These are phyloP conservation scores for Notocelia uddmanniana DNA, from an alignment of 2,888 invertebrate genomes.

Conservation along the genomic window DNA sequence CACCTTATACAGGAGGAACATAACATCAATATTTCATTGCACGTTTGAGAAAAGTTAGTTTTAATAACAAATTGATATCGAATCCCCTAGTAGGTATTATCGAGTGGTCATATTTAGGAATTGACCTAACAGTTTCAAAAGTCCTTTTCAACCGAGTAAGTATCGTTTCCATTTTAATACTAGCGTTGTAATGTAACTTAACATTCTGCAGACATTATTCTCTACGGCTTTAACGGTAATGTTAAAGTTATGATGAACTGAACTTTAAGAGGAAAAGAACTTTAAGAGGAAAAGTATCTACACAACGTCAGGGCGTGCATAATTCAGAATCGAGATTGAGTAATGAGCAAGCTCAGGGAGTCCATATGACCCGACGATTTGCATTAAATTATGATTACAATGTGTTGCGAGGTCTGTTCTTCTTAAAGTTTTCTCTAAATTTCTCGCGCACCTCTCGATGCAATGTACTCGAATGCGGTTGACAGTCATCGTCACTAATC, in stretches of 20 bases:
- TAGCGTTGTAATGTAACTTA: slow-evolving; percentile 3
- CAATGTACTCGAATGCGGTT: too few species aligned
- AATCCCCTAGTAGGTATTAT: too few species aligned
- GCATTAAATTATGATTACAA: background rate
- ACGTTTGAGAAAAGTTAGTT: too few species aligned
- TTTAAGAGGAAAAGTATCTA: slow-evolving; percentile 18
- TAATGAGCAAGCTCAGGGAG: background rate
- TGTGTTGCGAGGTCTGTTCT: too few species aligned
- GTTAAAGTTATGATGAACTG: slow-evolving; percentile 26
- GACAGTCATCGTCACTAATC: too few species aligned
- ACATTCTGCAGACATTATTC: slow-evolving; percentile 19
- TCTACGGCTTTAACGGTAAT: slow-evolving; percentile 18
- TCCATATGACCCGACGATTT: background rate
- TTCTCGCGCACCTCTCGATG: too few species aligned
- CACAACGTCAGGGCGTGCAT: slow-evolving; percentile 23
- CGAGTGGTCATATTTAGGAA: too few species aligned
- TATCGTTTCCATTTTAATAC: slow-evolving; percentile 1
- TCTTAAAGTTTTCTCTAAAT: too few species aligned
- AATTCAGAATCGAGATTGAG: slow-evolving; percentile 20
- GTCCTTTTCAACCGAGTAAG: background rate
- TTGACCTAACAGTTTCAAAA: background rate
- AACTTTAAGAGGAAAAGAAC: slow-evolving; percentile 19
- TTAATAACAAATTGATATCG: too few species aligned
- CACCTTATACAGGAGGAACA: too few species aligned
- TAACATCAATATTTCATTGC: too few species aligned